Base-by-base conservation (phyloP, 2,113 vertebrate species). In the Percina caprodes region DNA sequence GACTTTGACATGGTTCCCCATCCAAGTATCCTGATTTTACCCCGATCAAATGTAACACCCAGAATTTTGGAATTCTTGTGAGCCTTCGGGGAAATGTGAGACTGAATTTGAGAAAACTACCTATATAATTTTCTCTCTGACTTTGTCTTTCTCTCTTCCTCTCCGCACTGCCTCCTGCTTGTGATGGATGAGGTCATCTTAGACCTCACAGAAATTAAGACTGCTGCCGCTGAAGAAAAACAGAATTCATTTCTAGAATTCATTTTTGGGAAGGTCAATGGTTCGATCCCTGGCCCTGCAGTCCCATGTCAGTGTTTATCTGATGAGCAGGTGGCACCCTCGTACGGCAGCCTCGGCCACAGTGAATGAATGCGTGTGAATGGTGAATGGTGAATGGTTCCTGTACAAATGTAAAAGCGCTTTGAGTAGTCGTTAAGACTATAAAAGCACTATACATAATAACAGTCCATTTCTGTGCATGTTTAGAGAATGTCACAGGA, bases 151-250 rank as follows among this genome's bases (percentile, higher is more conserved):
- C 15, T 24, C 24, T 74, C 33, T 72, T 51, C 1, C 12, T n/a
- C 69, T 72, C 30, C 21, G 54, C 30, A 33, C 49, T 24, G 26
- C 45, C 6, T 26, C 26, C 16, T 11, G 39, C 45, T 8, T 46
- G 21, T 55, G 66, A 74, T 30, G 24, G 45, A 69, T 78, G 87
- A 86, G 48, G 48, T 89, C 72, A 70, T 45, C 2, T 70, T 7
- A 13, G 87, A 85, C 67, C 65, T 77, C 77, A 85, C 86, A 84
- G 72, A 61, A 21, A 54, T 63, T 60, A 13, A 6, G 3, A 9
- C 42, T 21, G 60, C 75, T 69, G 48, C 59, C 60, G 56, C 56
- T 59, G 16, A 78, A 80, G 59, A 69, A 73, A 58, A 69, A 59
- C 26, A 77, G 3, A 63, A 71, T 56, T 72, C 0, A 75, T 74